Conservation (phyloP, 2,113 vertebrate genomes). For the Prinia subflava region DNA sequence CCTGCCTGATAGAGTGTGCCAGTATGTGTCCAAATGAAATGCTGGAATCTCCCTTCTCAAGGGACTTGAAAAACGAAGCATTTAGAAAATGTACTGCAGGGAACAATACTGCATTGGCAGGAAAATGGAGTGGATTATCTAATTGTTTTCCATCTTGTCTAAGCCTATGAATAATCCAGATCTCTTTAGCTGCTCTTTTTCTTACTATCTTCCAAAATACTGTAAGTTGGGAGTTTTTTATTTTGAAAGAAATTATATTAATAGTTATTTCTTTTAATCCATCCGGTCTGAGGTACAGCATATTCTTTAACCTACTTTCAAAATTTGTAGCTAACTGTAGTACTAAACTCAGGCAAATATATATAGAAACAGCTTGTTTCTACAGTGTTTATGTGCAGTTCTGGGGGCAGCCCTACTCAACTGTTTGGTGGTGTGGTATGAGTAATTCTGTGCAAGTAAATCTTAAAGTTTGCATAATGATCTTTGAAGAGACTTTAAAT, state of each 20-base stretch:
- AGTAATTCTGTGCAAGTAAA: background rate
- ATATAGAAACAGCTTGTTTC: background rate
- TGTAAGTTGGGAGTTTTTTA: background rate
- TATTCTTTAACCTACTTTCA: constrained; percentile 22
- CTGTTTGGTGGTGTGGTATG: background rate
- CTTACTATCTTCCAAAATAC: background rate
- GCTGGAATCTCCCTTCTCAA: constrained; percentile 3
- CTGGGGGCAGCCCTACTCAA: background rate
- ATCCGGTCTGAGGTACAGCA: background rate
- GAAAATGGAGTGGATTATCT: constrained; percentile 21
- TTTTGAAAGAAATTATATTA: background rate
- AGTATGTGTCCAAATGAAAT: constrained; percentile 10
- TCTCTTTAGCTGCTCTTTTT: background rate
- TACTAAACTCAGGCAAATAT: background rate
- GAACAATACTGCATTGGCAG: constrained; percentile 10
- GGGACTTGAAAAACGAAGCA: constrained; percentile 4
- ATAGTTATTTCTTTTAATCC: background rate
- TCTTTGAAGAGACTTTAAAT: background rate
- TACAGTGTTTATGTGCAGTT: background rate
- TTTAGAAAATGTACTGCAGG: constrained; percentile 17
- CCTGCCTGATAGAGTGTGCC: background rate
- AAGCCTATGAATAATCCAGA: background rate
- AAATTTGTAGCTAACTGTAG: constrained; percentile 1
- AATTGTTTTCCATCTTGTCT: constrained; percentile 35
- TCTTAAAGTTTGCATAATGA: background rate